These are phyloP conservation scores for Columba livia DNA, from an alignment of 2,113 vertebrate genomes.

Conservation along the genomic window DNA sequence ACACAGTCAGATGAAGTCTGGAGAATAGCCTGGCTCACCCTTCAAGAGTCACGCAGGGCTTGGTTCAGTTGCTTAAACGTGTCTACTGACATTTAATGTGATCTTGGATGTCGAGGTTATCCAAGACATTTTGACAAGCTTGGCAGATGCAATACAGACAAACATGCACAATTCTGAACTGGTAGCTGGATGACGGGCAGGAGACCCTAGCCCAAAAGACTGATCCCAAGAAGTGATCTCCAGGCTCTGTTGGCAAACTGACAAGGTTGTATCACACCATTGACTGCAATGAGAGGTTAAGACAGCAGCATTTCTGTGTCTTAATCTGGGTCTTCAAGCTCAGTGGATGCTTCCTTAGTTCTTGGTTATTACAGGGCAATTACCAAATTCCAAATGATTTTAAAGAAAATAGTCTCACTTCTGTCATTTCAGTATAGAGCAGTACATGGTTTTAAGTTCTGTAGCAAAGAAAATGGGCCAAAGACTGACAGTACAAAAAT, in stretches of 20 bases:
- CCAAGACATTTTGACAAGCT: neutral
- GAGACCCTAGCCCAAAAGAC: neutral
- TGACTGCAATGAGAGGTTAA: neutral
- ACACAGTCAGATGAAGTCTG: neutral
- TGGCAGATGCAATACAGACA: neutral
- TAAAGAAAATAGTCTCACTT: neutral
- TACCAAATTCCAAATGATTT: neutral
- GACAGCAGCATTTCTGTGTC: neutral
- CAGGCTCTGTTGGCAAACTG: neutral
- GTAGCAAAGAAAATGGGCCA: neutral
- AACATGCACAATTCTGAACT: neutral
- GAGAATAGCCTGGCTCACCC: neutral
- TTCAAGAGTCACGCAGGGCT: neutral
- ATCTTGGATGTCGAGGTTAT: neutral
- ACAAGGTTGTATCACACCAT: neutral
- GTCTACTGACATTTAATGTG: neutral
- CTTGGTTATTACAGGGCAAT: neutral
- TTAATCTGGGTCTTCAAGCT: neutral
- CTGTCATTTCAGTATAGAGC: neutral
- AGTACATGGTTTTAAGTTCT: neutral
- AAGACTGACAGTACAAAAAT: neutral
- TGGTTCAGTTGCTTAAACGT: conserved; percentile 1
- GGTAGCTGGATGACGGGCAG: neutral
- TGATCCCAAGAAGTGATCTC: neutral
- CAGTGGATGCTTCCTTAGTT: neutral